Percentiles rank a stretch among this genome's conserved stretches.
Evolutionary conservation across 2,797 vertebrate genomes (phyloP).

Genomic region (Artibeus lituratus): DNA sequence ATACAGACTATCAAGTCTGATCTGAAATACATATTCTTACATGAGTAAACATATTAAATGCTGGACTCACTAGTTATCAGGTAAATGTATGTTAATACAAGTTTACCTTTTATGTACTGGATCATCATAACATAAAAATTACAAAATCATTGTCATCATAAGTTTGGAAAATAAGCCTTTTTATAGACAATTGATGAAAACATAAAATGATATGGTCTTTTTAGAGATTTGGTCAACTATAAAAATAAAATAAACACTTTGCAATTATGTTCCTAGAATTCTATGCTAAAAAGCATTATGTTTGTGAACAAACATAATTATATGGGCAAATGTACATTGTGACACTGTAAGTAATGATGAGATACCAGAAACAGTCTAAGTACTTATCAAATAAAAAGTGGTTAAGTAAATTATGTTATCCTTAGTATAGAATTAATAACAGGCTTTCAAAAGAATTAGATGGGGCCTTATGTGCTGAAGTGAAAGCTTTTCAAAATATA

Average conservation of each 20-base stretch:
- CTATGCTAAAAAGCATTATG: neutral
- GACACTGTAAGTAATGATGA: neutral
- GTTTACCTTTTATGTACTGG: neutral
- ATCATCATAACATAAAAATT: neutral
- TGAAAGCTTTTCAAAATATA: neutral
- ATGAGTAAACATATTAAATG: neutral
- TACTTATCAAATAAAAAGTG: neutral
- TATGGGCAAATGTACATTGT: neutral
- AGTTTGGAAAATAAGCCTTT: neutral
- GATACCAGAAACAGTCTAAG: neutral
- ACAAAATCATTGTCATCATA: neutral
- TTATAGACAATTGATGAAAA: neutral
- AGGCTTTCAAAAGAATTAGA: neutral
- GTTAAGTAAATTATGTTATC: neutral
- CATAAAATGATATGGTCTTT: neutral
- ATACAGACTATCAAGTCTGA: neutral
- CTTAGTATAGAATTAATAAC: neutral
- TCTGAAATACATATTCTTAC: neutral
- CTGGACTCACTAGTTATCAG: neutral
- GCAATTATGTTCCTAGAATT: neutral
- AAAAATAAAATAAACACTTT: neutral
- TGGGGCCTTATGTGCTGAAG: neutral
- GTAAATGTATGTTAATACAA: neutral
- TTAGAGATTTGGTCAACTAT: neutral
- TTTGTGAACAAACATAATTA: neutral